Evolutionary conservation across 2,888 invertebrate species (phyloP), one percentile per base, ranked within the genome.

Genomic region (Brachyopa scutellaris): DNA sequence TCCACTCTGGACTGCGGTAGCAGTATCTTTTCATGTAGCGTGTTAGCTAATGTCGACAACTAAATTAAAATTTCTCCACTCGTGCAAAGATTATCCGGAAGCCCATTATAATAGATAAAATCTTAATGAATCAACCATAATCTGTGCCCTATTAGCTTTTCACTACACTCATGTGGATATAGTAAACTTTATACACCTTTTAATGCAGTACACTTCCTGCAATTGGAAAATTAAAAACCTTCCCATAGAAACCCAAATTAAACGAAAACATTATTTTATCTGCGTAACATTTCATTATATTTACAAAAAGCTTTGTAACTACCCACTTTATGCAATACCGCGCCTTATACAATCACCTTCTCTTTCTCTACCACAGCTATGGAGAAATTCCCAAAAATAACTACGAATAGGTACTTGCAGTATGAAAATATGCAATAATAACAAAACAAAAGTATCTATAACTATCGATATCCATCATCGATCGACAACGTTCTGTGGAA

Each of bases 401-500:
- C 49, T 11, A n/a, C n/a, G n/a, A n/a, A n/a, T n/a, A n/a, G n/a
- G 38, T 13, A 13, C 21, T 9, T 15, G 7, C 8, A 47, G 26
- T 17, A 8, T 11, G n/a, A 15, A 19, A 62, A 4, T 11, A n/a
- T n/a, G n/a, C 7, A 11, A 36, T 21, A 53, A 53, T 8, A n/a
- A 55, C 2, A 55, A 23, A 9, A 55, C 6, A 23, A 36, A 15
- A 8, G 15, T n/a, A 42, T 19, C 21, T n/a, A 19, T 42, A 11
- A 13, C 42, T 9, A 38, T 62, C 49, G 42, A 42, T 42, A 72
- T 72, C 38, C 19, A 19, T 9, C 23, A 70, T 70, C 62, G 49
- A 70, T 77, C 62, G 70, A 11, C 17, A n/a, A n/a, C n/a, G n/a
- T n/a, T n/a, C 21, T 31, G 33, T 61, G 49, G 23, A 36, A 6